phyloP scores from a whole-genome alignment of 2,113 vertebrate species.

The Silurus asotus region DNA sequence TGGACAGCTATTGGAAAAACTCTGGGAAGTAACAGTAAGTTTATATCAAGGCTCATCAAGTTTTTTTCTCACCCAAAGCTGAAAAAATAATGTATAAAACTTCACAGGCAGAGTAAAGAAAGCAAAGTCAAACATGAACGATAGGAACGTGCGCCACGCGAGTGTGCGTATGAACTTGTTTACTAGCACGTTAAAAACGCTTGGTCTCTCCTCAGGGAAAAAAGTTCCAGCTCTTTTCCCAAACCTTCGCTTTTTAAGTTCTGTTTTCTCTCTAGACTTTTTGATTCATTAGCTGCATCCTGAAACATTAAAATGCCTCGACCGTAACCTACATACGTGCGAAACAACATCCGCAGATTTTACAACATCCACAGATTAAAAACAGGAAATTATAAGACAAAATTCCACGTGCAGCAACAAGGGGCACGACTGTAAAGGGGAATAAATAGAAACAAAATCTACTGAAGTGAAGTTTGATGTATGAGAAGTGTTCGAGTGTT shows the following conservation, averaged over 20 bases:
- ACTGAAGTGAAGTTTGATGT: not conserved
- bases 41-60: not conserved
- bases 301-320: not conserved
- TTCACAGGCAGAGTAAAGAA: not conserved
- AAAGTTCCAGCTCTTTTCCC: not conserved
- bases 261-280: not conserved
- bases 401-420: not conserved
- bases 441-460: not conserved
- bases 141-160: not conserved
- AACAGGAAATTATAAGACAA: too few relatives aligned
- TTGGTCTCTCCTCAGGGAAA: not conserved
- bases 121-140: not conserved
- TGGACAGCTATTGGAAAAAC: too few relatives aligned
- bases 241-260: not conserved
- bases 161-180: not conserved
- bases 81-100: not conserved
- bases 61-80: not conserved
- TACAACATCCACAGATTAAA: not conserved
- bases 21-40: too few relatives aligned
- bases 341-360: not conserved
- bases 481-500: not conserved
- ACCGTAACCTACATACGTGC: not conserved
- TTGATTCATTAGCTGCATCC: not conserved
- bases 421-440: not conserved
- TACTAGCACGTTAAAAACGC: not conserved